A percentile compares a stretch with the other conserved stretches of the same genome.
phyloP scores from a whole-genome alignment of 2,888 invertebrate species.

The Lymantria dispar region DNA sequence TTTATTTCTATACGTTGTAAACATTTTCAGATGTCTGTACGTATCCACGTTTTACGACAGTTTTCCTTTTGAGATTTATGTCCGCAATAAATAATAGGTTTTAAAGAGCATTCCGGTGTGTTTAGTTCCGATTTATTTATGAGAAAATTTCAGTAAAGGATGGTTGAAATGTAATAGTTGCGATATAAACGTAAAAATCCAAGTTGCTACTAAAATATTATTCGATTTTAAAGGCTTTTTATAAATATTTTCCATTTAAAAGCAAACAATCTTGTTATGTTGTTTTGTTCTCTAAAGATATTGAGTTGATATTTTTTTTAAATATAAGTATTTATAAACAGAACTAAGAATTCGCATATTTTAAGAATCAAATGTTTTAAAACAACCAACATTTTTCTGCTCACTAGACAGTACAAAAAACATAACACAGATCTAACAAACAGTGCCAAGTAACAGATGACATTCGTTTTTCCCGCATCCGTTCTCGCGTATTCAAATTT shows the following conservation, averaged over 20 bases:
- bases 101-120: slow-evolving; percentile 13
- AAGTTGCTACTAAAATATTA: neutral
- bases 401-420: slow-evolving; percentile 7
- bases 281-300: too few relatives aligned
- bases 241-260: neutral
- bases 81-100: slow-evolving; percentile 23
- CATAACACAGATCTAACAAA: slow-evolving; percentile 25
- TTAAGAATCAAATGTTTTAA: too few relatives aligned
- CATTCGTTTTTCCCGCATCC: slow-evolving; percentile 74
- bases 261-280: too few relatives aligned
- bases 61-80: slow-evolving; percentile 27
- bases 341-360: too few relatives aligned
- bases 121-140: slow-evolving; percentile 24
- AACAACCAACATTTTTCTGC: neutral
- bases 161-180: neutral
- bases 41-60: slow-evolving; percentile 17
- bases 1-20: slow-evolving; percentile 22
- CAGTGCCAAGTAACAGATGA: slow-evolving; percentile 62
- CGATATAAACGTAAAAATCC: neutral
- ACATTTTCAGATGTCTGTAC: slow-evolving; percentile 16
- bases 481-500: slow-evolving; percentile 75
- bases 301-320: too few relatives aligned
- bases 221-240: neutral
- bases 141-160: slow-evolving; percentile 7
- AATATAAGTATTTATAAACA: too few relatives aligned